These are phyloP conservation scores for Phylloscopus collybita DNA, from an alignment of 2,797 vertebrate genomes.

Conservation along the genomic window DNA sequence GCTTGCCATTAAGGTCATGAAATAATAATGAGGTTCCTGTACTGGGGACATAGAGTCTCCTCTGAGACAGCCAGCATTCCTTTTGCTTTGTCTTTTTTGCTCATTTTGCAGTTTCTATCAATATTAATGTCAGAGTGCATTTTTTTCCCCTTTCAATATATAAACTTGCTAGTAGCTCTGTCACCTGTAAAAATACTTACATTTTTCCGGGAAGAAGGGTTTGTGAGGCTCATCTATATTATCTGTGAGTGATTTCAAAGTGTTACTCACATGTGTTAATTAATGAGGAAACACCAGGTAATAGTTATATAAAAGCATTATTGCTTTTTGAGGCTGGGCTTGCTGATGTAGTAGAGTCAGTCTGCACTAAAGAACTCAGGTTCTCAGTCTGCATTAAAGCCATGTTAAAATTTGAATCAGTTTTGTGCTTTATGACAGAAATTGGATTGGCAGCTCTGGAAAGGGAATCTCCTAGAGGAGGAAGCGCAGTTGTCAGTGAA, in stretches of 20 bases:
- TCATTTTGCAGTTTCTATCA: slow-evolving; percentile 51
- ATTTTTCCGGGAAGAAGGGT: neutral
- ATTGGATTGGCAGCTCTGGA: neutral
- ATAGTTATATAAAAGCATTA: neutral
- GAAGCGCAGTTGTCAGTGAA: neutral
- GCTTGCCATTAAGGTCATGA: slow-evolving; percentile 41
- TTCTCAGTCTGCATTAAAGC: neutral
- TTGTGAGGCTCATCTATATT: neutral
- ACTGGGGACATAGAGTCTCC: slow-evolving; percentile 26
- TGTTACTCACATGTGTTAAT: neutral
- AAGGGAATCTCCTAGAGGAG: neutral
- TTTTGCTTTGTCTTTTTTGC: slow-evolving; percentile 34
- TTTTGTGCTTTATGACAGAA: neutral
- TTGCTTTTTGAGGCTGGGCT: neutral
- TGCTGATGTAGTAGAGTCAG: fast-evolving
- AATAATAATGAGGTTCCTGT: slow-evolving; percentile 67
- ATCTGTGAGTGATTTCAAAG: neutral
- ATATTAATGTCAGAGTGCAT: slow-evolving; percentile 9
- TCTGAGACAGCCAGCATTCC: slow-evolving; percentile 25
- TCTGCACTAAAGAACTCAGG: neutral
- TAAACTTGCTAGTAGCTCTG: neutral
- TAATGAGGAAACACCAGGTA: neutral
- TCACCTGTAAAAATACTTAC: neutral
- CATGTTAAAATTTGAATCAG: neutral
- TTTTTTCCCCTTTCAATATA: neutral